Evolutionary conservation across 1,140 invertebrate genomes (phyloP).

Genomic region (Drosophila saltans): DNA sequence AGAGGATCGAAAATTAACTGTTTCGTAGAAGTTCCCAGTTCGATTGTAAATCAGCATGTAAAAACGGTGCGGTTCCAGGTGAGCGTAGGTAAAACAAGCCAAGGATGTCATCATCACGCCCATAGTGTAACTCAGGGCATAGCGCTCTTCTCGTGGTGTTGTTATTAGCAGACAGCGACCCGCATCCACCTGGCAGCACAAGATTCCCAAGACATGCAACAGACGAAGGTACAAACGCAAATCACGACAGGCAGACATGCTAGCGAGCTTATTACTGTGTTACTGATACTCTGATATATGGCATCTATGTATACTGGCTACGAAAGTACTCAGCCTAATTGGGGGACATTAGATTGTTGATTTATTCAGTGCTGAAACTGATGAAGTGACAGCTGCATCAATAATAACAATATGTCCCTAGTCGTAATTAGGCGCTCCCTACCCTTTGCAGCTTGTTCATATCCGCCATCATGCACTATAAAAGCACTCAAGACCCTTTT

Average conservation of each 20-base stretch:
- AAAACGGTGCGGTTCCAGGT: slow-evolving; percentile 36
- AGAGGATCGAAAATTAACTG: slow-evolving; percentile 37
- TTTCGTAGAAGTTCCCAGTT: slow-evolving; percentile 63
- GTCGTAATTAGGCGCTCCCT: slow-evolving; percentile 1
- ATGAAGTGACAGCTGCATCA: slow-evolving; percentile 14
- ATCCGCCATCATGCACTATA: no score
- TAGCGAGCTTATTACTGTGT: not conserved
- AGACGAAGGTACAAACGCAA: slow-evolving; percentile 46
- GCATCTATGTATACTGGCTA: slow-evolving; percentile 5
- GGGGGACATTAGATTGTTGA: slow-evolving; percentile 14
- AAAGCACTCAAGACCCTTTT: no score
- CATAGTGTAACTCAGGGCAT: slow-evolving; percentile 33
- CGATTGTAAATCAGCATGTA: slow-evolving; percentile 43
- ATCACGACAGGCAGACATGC: slow-evolving; percentile 53
- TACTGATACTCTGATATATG: not conserved
- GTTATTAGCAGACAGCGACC: slow-evolving; percentile 29
- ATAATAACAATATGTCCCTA: slow-evolving; percentile 9
- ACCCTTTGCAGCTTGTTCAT: no score
- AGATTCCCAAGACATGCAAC: slow-evolving; percentile 43
- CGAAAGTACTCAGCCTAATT: slow-evolving; percentile 36
- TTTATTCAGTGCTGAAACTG: slow-evolving; percentile 1
- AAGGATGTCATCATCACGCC: not conserved
- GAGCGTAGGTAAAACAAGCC: slow-evolving; percentile 31
- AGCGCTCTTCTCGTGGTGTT: slow-evolving; percentile 36
- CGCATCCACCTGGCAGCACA: slow-evolving; percentile 48